phyloP scores from a whole-genome alignment of 2,797 vertebrate genomes.

The Uromys caudimaculatus region DNA sequence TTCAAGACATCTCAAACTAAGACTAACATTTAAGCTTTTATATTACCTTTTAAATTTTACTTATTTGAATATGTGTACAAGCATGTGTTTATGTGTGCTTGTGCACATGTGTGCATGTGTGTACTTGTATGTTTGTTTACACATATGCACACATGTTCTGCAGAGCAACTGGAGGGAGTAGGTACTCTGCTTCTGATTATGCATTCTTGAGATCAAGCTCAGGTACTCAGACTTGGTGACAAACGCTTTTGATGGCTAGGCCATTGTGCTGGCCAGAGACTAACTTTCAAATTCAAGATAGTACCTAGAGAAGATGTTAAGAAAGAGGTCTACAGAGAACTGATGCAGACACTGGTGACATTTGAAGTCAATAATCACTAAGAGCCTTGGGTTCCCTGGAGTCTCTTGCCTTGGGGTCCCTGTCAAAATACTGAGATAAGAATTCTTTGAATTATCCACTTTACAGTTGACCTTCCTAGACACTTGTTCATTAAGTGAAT shows the following conservation, averaged over 20 bases:
- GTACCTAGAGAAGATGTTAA: constrained; percentile 46
- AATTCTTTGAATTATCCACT: background rate
- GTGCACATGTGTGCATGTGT: background rate
- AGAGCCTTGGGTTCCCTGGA: background rate
- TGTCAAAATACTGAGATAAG: constrained; percentile 5
- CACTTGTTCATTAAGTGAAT: background rate
- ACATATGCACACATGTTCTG: background rate
- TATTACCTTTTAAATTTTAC: background rate
- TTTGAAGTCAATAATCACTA: constrained; percentile 16
- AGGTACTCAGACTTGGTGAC: background rate
- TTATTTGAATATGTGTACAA: background rate
- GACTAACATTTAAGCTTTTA: background rate
- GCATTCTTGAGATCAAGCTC: background rate
- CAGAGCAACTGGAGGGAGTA: background rate
- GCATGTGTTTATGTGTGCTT: background rate
- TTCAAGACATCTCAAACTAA: background rate
- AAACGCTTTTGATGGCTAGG: background rate
- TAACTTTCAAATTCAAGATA: background rate
- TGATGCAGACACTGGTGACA: background rate
- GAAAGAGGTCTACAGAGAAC: constrained; percentile 20
- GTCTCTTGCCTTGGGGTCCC: background rate
- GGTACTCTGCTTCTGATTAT: background rate
- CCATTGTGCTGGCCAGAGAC: background rate
- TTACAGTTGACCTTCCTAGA: constrained; percentile 22
- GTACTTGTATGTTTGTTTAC: background rate